These are phyloP conservation scores for Listronotus bonariensis DNA, from an alignment of 1,140 invertebrate species.

Conservation along the genomic window DNA sequence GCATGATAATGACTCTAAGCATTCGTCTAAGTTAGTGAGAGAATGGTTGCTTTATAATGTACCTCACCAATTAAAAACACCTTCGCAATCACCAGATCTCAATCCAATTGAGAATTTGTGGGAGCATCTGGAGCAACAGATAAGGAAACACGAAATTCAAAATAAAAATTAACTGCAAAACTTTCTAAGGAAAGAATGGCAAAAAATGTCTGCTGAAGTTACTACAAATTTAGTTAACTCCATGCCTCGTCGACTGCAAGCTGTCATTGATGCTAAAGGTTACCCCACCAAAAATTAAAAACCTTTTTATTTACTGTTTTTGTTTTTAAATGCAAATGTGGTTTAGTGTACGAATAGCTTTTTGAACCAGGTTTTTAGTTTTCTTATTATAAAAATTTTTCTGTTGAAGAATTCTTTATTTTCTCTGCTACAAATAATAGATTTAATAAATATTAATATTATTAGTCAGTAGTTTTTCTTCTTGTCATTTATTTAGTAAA, in stretches of 20 bases:
- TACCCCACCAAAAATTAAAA: constrained; percentile 1
- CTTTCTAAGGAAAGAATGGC: not conserved
- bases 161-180: constrained; percentile 3
- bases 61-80: constrained; percentile 17
- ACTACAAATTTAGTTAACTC: constrained; percentile 1
- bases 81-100: constrained; percentile 29
- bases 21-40: constrained; percentile 41
- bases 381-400: too few species aligned
- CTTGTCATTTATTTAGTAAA: too few species aligned
- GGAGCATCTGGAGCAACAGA: constrained; percentile 36
- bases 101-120: constrained; percentile 47
- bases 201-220: not conserved
- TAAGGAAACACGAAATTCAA: constrained; percentile 15
- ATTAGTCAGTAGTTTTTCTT: too few species aligned
- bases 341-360: too few species aligned
- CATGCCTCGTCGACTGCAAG: too few species aligned
- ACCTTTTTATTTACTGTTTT: not conserved
- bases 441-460: too few species aligned
- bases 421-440: too few species aligned
- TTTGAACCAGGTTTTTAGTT: too few species aligned
- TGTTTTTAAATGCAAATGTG: too few species aligned
- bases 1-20: constrained; percentile 48
- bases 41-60: constrained; percentile 34
- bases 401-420: too few species aligned
- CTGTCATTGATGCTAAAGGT: not conserved